phyloP scores from a whole-genome alignment of 2,888 invertebrate genomes.

The Cantharis rufa region DNA sequence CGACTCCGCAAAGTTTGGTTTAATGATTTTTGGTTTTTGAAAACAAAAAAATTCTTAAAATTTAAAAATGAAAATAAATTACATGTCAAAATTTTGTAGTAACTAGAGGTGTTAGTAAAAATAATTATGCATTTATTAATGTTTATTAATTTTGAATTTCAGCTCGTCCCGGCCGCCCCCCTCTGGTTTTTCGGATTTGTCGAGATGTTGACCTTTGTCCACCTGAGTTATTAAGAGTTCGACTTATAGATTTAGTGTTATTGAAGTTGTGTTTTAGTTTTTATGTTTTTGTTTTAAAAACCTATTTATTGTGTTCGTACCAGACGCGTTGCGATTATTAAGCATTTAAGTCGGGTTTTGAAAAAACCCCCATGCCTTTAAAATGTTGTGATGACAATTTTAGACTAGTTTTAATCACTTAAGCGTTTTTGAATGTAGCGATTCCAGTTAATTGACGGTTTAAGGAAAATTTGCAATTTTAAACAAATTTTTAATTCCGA shows the following conservation, averaged over 20 bases:
- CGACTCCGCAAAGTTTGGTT: slow-evolving; percentile 34
- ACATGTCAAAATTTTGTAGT: background rate
- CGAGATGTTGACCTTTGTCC: background rate
- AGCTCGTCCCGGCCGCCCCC: background rate
- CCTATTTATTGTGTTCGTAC: background rate
- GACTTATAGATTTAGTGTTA: background rate
- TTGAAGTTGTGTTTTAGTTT: background rate
- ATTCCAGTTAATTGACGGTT: background rate
- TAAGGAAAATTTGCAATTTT: background rate
- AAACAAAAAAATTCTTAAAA: background rate
- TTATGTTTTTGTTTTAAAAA: background rate
- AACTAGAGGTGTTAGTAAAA: background rate
- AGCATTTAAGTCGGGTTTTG: slow-evolving; percentile 1
- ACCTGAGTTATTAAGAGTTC: background rate
- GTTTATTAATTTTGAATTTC: background rate
- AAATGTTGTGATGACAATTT: slow-evolving; percentile 33
- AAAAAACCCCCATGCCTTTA: slow-evolving; percentile 18
- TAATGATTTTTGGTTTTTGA: slow-evolving; percentile 24
- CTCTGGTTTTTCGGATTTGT: background rate
- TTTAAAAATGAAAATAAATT: background rate
- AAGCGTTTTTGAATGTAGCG: background rate
- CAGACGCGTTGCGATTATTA: background rate
- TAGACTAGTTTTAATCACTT: slow-evolving; percentile 33
- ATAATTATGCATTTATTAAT: background rate
- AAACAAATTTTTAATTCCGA: background rate